Evolutionary conservation across 2,113 vertebrate genomes (phyloP), one percentile per base, ranked within the genome.

Genomic region (Caloenas nicobarica): DNA sequence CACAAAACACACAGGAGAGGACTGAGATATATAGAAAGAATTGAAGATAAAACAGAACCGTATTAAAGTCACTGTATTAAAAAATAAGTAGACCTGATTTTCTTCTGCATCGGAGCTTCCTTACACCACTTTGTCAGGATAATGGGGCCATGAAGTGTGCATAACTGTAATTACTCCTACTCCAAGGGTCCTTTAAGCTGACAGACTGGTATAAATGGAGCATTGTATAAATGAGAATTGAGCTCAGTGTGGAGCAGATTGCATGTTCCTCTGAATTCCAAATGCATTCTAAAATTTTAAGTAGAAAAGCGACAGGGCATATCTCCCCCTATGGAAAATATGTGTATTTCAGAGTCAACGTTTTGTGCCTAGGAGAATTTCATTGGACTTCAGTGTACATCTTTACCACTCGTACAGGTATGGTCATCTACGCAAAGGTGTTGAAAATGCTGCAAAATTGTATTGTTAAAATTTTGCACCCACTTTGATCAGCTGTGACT

Each of bases 11-110:
- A 60, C 38, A 64, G 25, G 48, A 93, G 88, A 95, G 53, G 44
- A 86, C 70, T 61, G 70, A 86, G 85, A 88, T 77, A 51, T 68
- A 79, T 40, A 91, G 81, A 81, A 57, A 86, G 91, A 84, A 95
- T 24, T 81, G 69, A 40, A 90, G 89, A 90, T 81, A 92, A 94
- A 96, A 91, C 74, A 66, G 60, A 89, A 72, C 76, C 54, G 26
- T 70, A 74, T 79, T 94, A 83, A 95, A 95, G 79, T 69, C 83
- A 80, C 71, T 82, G 44, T 46, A 60, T 76, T 93, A 85, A 95
- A 97, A 96, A 95, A 83, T 86, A 97, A 94, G 92, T 66, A 93
- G 69, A 51, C 86, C 62, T 91, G 81, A 89, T 79, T 95, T 95
- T 81, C 77, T 87, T 89, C 94, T 93, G 88, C 78, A 83, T 78